A percentile compares a stretch with the other conserved stretches of the same genome.
Conservation (phyloP, 2,888 invertebrate genomes). For the Agonopterix alstromeriana region DNA sequence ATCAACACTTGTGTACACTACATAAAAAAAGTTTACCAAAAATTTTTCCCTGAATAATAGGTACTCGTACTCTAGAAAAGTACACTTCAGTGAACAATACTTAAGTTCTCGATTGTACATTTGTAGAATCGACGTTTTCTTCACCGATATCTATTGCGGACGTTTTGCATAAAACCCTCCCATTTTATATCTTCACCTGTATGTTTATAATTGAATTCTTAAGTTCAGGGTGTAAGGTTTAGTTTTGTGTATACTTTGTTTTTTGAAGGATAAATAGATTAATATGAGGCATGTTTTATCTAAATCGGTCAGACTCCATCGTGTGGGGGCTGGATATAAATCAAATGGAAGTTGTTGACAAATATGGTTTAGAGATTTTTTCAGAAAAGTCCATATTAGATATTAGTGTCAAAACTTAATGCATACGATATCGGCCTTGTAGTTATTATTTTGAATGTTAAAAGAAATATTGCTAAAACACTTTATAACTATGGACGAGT, state of each 20-base stretch:
- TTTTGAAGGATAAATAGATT: conserved; percentile 16
- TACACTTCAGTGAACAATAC: too few species aligned
- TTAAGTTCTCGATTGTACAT: conserved; percentile 15
- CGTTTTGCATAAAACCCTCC: conserved; percentile 41
- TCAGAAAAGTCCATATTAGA: background rate
- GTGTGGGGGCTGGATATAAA: conserved; percentile 57
- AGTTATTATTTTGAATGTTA: too few species aligned
- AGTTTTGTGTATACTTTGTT: background rate
- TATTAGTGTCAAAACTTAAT: too few species aligned
- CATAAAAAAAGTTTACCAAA: too few species aligned
- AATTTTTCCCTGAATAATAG: too few species aligned
- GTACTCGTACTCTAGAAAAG: too few species aligned
- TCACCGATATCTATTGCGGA: conserved; percentile 18
- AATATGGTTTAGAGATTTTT: background rate
- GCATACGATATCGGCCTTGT: too few species aligned
- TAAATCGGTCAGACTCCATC: conserved; percentile 57
- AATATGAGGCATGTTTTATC: conserved; percentile 42
- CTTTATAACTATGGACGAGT: too few species aligned
- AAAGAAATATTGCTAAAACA: too few species aligned
- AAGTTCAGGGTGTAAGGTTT: background rate
- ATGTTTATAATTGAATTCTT: background rate
- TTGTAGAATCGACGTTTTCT: conserved; percentile 50
- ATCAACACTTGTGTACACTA: too few species aligned
- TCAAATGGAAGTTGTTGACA: conserved; percentile 28
- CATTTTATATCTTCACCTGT: conserved; percentile 7